Conservation (phyloP, 2,113 vertebrate genomes). For the Rhegmatorhina hoffmannsi region DNA sequence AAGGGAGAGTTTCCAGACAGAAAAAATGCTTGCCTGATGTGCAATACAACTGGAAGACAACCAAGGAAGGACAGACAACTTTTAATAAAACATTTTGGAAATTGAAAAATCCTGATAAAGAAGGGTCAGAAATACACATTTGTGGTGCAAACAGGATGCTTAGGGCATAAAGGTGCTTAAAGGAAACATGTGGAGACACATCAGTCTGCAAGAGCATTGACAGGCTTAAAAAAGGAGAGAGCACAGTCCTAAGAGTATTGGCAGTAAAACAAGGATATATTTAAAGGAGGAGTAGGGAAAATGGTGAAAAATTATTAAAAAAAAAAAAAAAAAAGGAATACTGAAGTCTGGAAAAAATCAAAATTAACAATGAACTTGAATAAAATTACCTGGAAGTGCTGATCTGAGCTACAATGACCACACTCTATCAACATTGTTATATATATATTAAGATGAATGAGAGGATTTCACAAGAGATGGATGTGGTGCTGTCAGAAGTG, state of each 20-base stretch:
- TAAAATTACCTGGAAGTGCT: neutral
- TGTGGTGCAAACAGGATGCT: neutral
- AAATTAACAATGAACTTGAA: neutral
- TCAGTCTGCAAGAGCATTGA: neutral
- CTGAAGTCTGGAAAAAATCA: neutral
- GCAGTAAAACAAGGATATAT: neutral
- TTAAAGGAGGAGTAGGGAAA: neutral
- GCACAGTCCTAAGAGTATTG: neutral
- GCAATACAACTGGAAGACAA: neutral
- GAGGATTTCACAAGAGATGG: neutral
- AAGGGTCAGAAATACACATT: neutral
- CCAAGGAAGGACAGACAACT: neutral
- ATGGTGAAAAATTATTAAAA: rapidly evolving
- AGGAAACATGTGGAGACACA: rapidly evolving
- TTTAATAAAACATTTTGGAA: neutral
- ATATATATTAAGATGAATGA: neutral
- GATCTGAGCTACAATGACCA: neutral
- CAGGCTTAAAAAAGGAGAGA: neutral
- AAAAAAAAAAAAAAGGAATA: neutral
- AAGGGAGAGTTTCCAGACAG: neutral
- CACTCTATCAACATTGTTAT: neutral
- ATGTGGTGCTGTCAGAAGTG: neutral
- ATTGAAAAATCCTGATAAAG: neutral
- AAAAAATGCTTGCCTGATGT: neutral
- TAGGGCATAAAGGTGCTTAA: rapidly evolving